phyloP scores from a whole-genome alignment of 2,113 vertebrate genomes.

The Elephantulus edwardii region DNA sequence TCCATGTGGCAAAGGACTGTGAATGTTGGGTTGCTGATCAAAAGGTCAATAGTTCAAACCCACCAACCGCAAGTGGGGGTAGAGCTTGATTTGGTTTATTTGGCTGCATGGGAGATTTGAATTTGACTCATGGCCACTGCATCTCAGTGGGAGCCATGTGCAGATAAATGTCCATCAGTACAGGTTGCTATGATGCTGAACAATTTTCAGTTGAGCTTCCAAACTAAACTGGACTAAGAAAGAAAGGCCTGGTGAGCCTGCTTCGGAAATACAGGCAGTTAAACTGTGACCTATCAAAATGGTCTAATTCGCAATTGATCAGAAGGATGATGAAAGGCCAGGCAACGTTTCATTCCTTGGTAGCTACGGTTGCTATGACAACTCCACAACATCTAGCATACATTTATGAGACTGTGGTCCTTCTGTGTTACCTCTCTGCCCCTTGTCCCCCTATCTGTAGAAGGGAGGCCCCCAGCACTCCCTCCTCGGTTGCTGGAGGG shows the following conservation, averaged over 20 bases:
- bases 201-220: background rate
- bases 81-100: too few species aligned
- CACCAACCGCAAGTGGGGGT: too few species aligned
- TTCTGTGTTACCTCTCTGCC: too few species aligned
- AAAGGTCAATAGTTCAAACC: too few species aligned
- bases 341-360: background rate
- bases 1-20: background rate
- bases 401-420: too few species aligned
- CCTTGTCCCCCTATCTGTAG: rapidly evolving
- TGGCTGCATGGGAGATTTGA: too few species aligned
- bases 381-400: background rate
- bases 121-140: background rate
- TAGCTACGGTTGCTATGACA: background rate
- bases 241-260: background rate
- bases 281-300: background rate
- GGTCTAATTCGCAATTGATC: background rate
- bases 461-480: background rate
- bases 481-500: background rate
- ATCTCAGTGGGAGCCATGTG: background rate
- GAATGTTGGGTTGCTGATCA: too few species aligned
- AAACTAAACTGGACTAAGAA: background rate
- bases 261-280: background rate
- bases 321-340: background rate
- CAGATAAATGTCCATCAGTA: background rate
- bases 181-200: background rate